phyloP scores from a whole-genome alignment of 2,888 invertebrate genomes.

The Amblyjoppa proteus region DNA sequence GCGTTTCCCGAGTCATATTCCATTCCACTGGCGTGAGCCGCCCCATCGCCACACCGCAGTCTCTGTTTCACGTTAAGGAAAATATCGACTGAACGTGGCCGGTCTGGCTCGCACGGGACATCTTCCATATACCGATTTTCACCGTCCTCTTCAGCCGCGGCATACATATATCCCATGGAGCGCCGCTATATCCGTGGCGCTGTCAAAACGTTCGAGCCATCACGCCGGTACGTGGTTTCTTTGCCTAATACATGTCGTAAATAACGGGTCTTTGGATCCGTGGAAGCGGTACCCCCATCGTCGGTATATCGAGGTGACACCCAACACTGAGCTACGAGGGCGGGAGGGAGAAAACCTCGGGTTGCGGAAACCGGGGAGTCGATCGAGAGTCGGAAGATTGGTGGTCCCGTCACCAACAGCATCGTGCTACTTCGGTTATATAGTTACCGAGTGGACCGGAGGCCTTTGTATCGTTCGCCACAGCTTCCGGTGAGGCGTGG shows the following conservation, averaged over 20 bases:
- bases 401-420: constrained; percentile 59
- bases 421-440: constrained; percentile 20
- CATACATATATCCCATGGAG: constrained; percentile 38
- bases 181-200: constrained; percentile 48
- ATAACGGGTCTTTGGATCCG: constrained; percentile 49
- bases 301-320: constrained; percentile 9
- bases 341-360: neutral
- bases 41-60: constrained; percentile 63
- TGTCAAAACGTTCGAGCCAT: constrained; percentile 67
- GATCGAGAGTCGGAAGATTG: constrained; percentile 57
- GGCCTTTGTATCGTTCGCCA: constrained; percentile 52
- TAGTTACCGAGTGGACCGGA: constrained; percentile 14
- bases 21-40: constrained; percentile 74
- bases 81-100: constrained; percentile 78
- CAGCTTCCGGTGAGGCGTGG: constrained; percentile 30
- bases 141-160: constrained; percentile 30
- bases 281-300: neutral
- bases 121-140: constrained; percentile 25
- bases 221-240: constrained; percentile 67
- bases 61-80: constrained; percentile 76
- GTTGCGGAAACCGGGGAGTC: constrained; percentile 28
- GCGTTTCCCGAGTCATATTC: constrained; percentile 74
- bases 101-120: constrained; percentile 62
- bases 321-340: neutral
- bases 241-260: constrained; percentile 68